Base-by-base conservation (phyloP, 1,140 invertebrate genomes). In the Globodera rostochiensis region DNA sequence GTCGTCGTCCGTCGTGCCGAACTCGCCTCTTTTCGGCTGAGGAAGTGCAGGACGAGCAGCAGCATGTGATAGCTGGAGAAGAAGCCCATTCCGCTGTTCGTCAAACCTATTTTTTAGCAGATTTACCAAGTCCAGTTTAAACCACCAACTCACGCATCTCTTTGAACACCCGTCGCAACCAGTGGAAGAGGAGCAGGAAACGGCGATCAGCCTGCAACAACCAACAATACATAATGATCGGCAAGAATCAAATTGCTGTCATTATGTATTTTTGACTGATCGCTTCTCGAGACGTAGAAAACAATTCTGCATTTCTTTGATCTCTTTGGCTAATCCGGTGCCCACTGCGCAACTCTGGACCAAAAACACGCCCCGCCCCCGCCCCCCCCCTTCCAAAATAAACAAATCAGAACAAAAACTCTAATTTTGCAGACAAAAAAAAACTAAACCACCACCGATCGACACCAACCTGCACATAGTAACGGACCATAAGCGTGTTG, bases 31-130 rank as follows among this genome's bases (percentile, higher is more conserved):
- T 67, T 86, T 45, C 47, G 46, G 69, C 81, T 82, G 5, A 84
- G 67, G 71, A 84, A 84, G 57, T 84, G 83, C 53, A 84, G 73
- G 49, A 80, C 76, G 21, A 84, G 73, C 53, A 84, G 64, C 25
- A 84, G 47, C 25, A 86, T 67, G 46, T 84, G 83, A 73, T 84
- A 84, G 21, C 83, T 84, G 47, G 83, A 84, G 25, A 84, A 69
- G 45, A 85, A 66, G 1, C 83, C 83, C 13, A 46, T 82, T 73
- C 81, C 86, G 47, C 84, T 85, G 60, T 84, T 84, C 64, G 66
- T 81, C 21, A 84, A 21, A 6, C 83, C 83, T 66, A 85, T 36
- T 36, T 15, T 60, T 60, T 60, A 15, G 84, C 67, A 77, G n/a
- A 85, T 36, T 36, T 36, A 36, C 36, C 36, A 36, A 36, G 36